A percentile compares a stretch with the other conserved stretches of the same genome.
Evolutionary conservation across 2,113 vertebrate species (phyloP).

Genomic region (Cottus gobio): DNA sequence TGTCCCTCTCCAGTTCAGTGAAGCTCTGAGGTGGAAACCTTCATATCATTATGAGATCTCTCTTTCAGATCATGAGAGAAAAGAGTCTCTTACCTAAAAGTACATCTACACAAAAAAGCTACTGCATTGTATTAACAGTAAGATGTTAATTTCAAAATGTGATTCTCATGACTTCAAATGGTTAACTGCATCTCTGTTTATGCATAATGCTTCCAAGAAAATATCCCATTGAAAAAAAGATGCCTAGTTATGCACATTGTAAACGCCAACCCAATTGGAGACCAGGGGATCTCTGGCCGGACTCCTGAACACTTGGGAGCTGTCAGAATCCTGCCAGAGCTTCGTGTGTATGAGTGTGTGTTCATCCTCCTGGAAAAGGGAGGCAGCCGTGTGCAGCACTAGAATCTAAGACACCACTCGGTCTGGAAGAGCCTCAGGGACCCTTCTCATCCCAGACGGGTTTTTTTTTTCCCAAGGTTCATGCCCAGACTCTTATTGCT

Average conservation of each 20-base stretch:
- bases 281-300: conserved; percentile 61
- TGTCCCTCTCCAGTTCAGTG: not conserved
- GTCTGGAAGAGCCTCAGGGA: conserved; percentile 86
- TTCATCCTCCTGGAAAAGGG: conserved; percentile 49
- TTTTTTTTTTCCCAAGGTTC: conserved; percentile 72
- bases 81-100: conserved; percentile 1
- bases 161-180: conserved; percentile 12
- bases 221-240: conserved; percentile 26
- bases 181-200: conserved; percentile 19
- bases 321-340: conserved; percentile 64
- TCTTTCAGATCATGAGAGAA: not conserved
- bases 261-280: conserved; percentile 67
- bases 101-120: not conserved
- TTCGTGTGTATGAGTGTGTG: conserved; percentile 33
- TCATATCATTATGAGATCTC: not conserved
- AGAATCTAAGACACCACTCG: conserved; percentile 82
- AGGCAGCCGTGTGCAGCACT: conserved; percentile 56
- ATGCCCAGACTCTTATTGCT: conserved; percentile 80
- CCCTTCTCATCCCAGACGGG: conserved; percentile 74
- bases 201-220: conserved; percentile 26
- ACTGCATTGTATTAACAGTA: not conserved
- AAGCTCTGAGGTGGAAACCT: not conserved
- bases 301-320: conserved; percentile 60
- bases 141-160: conserved; percentile 14
- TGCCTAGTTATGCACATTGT: conserved; percentile 40